These are phyloP conservation scores for Altica lythri DNA, from an alignment of 2,888 invertebrate genomes.

Conservation along the genomic window DNA sequence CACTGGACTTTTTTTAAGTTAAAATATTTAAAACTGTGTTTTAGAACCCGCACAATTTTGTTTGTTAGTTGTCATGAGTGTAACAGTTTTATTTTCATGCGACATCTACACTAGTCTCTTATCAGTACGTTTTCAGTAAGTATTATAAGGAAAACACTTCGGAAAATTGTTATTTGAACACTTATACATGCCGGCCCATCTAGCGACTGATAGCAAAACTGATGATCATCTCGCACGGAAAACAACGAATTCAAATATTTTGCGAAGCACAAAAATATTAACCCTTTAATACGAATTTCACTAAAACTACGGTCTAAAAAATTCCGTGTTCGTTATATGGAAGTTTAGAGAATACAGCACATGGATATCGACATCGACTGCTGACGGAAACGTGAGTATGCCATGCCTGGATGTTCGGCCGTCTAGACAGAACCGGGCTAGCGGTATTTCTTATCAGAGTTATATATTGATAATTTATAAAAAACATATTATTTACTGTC, in stretches of 20 bases:
- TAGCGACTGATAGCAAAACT: constrained; percentile 19
- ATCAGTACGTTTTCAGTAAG: constrained; percentile 7
- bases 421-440: constrained; percentile 21
- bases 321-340: background rate
- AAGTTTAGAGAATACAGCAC: constrained; percentile 8
- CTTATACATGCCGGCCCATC: constrained; percentile 11
- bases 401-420: constrained; percentile 21
- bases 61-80: constrained; percentile 40
- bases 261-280: background rate
- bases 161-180: background rate
- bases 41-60: constrained; percentile 42
- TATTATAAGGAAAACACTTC: background rate
- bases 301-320: background rate
- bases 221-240: background rate
- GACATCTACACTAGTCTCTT: constrained; percentile 36
- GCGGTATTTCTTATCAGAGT: constrained; percentile 9
- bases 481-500: no score
- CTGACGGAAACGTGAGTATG: constrained; percentile 25
- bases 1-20: constrained; percentile 25
- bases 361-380: constrained; percentile 23
- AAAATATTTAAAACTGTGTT: constrained; percentile 25
- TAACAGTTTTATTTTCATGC: constrained; percentile 38
- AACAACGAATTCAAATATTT: background rate
- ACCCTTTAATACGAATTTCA: background rate
- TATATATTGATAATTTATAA: constrained; percentile 1